These are phyloP conservation scores for Antennarius striatus DNA, from an alignment of 2,113 vertebrate species.

Conservation along the genomic window DNA sequence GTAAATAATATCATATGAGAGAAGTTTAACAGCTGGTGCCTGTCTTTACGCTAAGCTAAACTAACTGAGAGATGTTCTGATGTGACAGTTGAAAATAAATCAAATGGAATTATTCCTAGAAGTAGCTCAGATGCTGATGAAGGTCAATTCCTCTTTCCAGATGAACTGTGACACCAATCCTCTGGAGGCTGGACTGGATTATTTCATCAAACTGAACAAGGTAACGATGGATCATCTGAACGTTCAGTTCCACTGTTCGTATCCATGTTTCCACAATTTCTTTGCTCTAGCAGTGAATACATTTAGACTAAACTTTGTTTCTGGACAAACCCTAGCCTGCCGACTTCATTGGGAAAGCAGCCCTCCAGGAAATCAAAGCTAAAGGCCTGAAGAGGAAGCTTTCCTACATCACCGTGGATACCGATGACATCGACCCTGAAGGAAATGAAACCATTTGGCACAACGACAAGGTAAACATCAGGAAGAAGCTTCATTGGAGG, in stretches of 20 bases:
- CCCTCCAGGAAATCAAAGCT: conserved; percentile 89
- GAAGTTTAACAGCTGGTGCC: no score
- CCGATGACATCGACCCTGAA: conserved; percentile 91
- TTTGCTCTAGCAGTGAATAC: not conserved
- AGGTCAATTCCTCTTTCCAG: conserved; percentile 68
- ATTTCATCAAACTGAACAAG: conserved; percentile 97
- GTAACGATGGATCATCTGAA: conserved; percentile 63
- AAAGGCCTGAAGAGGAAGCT: conserved; percentile 87
- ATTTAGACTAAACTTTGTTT: conserved; percentile 12
- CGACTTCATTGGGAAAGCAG: conserved; percentile 93
- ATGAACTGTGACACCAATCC: conserved; percentile 99
- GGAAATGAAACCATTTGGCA: conserved; percentile 96
- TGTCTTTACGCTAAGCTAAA: no score
- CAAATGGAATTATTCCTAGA: not conserved
- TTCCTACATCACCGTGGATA: conserved; percentile 88
- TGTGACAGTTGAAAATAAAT: no score
- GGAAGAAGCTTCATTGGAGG: not conserved
- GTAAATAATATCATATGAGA: no score
- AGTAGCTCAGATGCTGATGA: not conserved
- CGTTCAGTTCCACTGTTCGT: not conserved
- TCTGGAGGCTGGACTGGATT: conserved; percentile 92
- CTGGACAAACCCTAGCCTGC: conserved; percentile 77
- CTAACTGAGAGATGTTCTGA: no score
- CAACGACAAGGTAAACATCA: conserved; percentile 83
- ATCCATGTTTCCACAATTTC: not conserved